Evolutionary conservation across 2,113 vertebrate species (phyloP).

Genomic region (Osmerus mordax): DNA sequence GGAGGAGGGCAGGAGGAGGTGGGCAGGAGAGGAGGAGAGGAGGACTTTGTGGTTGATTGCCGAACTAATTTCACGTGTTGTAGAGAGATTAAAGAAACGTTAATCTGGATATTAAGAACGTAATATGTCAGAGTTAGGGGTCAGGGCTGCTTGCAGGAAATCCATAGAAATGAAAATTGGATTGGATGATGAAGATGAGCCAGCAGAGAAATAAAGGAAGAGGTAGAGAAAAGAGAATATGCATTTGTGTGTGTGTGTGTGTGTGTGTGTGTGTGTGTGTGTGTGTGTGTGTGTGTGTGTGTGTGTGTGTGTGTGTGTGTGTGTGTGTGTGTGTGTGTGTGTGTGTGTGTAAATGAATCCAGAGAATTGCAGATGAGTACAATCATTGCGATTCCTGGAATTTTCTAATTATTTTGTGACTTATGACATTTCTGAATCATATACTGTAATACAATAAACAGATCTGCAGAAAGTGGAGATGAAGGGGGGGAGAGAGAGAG

Average conservation of each 20-base stretch:
- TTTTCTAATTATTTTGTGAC: slow-evolving; percentile 66
- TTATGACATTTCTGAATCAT: slow-evolving; percentile 57
- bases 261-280: slow-evolving; percentile 1
- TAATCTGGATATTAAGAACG: slow-evolving; percentile 79
- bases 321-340: neutral
- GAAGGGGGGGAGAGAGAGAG: slow-evolving; percentile 31
- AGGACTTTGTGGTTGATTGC: slow-evolving; percentile 68
- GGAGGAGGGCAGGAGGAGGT: slow-evolving; percentile 13
- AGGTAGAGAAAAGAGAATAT: slow-evolving; percentile 10
- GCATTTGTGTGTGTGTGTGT: slow-evolving; percentile 17
- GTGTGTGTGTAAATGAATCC: slow-evolving; percentile 7
- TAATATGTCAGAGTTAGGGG: slow-evolving; percentile 71
- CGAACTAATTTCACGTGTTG: slow-evolving; percentile 76
- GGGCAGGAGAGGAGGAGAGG: slow-evolving; percentile 31
- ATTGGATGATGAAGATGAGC: slow-evolving; percentile 66
- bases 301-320: slow-evolving; percentile 43
- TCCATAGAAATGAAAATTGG: slow-evolving; percentile 74
- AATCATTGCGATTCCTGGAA: slow-evolving; percentile 43
- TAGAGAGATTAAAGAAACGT: slow-evolving; percentile 71
- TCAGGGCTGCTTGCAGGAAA: slow-evolving; percentile 65
- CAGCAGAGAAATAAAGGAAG: slow-evolving; percentile 19
- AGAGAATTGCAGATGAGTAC: slow-evolving; percentile 19
- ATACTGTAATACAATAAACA: slow-evolving; percentile 62
- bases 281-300: slow-evolving; percentile 25
- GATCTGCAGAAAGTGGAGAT: slow-evolving; percentile 43